These are phyloP conservation scores for Poecile atricapillus DNA, from an alignment of 2,113 vertebrate species.

Conservation along the genomic window DNA sequence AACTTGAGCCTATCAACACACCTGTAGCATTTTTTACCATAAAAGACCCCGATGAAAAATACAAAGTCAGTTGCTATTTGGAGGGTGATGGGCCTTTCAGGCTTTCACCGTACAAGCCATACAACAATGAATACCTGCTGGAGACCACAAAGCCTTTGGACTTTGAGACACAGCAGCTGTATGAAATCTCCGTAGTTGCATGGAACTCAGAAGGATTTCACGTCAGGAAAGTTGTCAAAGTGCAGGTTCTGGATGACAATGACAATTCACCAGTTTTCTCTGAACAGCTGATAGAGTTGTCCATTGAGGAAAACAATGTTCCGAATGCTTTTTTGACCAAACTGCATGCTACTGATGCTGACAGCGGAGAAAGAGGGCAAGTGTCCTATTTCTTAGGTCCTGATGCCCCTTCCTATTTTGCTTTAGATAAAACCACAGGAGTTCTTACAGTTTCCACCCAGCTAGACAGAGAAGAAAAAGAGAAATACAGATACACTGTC, in stretches of 20 bases:
- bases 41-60: constrained; percentile 83
- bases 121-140: constrained; percentile 89
- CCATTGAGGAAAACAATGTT: constrained; percentile 92
- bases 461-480: constrained; percentile 93
- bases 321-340: constrained; percentile 89
- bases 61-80: constrained; percentile 83
- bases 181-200: constrained; percentile 86
- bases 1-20: constrained; percentile 87
- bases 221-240: constrained; percentile 81
- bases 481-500: constrained; percentile 91
- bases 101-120: constrained; percentile 83
- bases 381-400: constrained; percentile 88
- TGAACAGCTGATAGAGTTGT: constrained; percentile 84
- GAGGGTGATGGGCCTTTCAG: constrained; percentile 89
- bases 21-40: constrained; percentile 95
- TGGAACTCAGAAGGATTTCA: constrained; percentile 78
- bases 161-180: constrained; percentile 84
- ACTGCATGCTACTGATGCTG: constrained; percentile 87
- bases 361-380: constrained; percentile 85
- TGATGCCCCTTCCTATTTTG: constrained; percentile 87
- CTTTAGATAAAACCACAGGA: constrained; percentile 83
- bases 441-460: constrained; percentile 88
- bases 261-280: constrained; percentile 92
- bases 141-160: constrained; percentile 90
- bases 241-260: constrained; percentile 91